Base-by-base conservation (phyloP, 2,888 invertebrate genomes). In the Xestia xanthographa region DNA sequence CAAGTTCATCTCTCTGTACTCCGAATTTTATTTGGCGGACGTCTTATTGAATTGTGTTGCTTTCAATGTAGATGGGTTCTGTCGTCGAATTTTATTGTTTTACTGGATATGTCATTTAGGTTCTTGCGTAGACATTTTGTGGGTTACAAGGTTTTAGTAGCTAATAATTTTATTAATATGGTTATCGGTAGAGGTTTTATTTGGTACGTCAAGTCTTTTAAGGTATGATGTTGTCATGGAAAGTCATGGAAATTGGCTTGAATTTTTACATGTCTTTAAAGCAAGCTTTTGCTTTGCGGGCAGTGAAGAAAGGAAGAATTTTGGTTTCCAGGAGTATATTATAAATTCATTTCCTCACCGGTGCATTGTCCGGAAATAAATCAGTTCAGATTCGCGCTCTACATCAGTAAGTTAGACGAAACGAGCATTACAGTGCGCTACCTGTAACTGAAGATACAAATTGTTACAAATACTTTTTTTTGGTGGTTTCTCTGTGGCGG, bases 41-140 rank as follows among this genome's bases (percentile, higher is more conserved):
- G 74, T 68, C 60, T 84, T 81, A 83, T 83, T 83, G 73, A 84
- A 84, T 83, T 84, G 67, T 74, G 22, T 66, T 48, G 62, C 65
- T 71, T 83, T 72, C 75, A 81, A 77, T 65, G 72, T 81, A 77
- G 73, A 80, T 71, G 29, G 29, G 41, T 3, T 29, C 38, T 77
- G 62, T 43, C 70, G 6, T 43, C 56, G 53, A 56, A 48, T 81
- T 84, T 81, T 84, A 83, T 83, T 84, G 66, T 76, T 84, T 69
- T 76, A 68, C 34, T 45, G 56, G 43, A 50, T 67, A 80, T 50
- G 60, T 72, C 38, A 80, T 56, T 62, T 62, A 56, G 62, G 78
- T 41, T 69, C 6, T 26, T 26, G 4, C 50, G 45, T 72, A 34
- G n/a, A 41, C n/a, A 75, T 63, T 41, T 75, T 63, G 41, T 56